Conservation (phyloP, 35 echinoderm and acorn worm genomes). For the Ptychodera flava region DNA sequence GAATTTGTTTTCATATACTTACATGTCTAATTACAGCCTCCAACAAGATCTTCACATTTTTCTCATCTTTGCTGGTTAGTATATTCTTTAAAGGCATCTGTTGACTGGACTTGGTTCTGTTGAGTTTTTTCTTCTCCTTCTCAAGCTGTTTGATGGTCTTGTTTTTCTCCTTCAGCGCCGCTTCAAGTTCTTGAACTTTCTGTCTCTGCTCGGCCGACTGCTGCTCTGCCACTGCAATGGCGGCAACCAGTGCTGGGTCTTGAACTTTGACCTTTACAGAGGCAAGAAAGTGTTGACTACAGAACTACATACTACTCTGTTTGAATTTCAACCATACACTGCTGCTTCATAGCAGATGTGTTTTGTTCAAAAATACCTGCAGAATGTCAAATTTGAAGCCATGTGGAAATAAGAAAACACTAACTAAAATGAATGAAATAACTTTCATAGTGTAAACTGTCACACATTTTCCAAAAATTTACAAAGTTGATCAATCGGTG, state of each 20-base stretch:
- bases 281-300: too few relatives aligned
- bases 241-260: slow-evolving; percentile 61
- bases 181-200: slow-evolving; percentile 30
- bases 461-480: too few relatives aligned
- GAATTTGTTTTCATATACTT: too few relatives aligned
- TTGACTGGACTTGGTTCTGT: slow-evolving; percentile 20
- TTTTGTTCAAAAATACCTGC: too few relatives aligned
- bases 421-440: too few relatives aligned
- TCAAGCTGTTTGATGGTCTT: slow-evolving; percentile 47
- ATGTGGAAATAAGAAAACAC: too few relatives aligned
- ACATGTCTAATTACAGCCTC: slow-evolving; percentile 57
- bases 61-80: slow-evolving; percentile 21
- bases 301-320: too few relatives aligned
- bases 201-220: slow-evolving; percentile 21
- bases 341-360: too few relatives aligned
- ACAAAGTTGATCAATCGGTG: too few relatives aligned
- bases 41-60: slow-evolving; percentile 50
- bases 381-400: too few relatives aligned
- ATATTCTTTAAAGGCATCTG: neutral
- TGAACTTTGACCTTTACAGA: slow-evolving; percentile 52
- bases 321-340: too few relatives aligned
- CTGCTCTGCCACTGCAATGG: slow-evolving; percentile 33
- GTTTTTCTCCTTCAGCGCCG: slow-evolving; percentile 24
- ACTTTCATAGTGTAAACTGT: too few relatives aligned
- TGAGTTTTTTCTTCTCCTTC: slow-evolving; percentile 58